phyloP scores from a whole-genome alignment of 2,797 vertebrate genomes.

The Euthynnus affinis region DNA sequence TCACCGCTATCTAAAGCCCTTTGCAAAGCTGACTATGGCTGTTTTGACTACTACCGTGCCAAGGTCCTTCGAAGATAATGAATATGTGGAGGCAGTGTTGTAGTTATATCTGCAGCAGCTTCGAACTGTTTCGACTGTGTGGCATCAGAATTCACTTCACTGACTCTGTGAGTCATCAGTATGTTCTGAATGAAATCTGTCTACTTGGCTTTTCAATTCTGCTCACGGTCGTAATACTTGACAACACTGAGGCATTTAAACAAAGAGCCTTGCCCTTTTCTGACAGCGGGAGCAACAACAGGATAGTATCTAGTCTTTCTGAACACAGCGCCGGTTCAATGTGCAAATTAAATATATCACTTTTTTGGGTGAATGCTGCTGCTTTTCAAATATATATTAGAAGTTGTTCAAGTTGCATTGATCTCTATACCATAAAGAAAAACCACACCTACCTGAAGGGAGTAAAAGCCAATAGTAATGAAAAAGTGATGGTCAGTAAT shows the following conservation, averaged over 20 bases:
- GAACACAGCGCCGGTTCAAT: conserved; percentile 32
- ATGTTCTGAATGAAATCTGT: conserved; percentile 65
- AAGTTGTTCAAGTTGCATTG: conserved; percentile 6
- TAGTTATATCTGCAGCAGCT: conserved; percentile 46
- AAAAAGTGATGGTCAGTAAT: conserved; percentile 62
- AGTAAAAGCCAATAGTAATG: conserved; percentile 22
- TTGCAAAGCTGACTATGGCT: conserved; percentile 5
- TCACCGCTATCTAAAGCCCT: conserved; percentile 22
- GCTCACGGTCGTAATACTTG: conserved; percentile 61
- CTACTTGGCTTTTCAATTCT: conserved; percentile 63
- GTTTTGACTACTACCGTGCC: conserved; percentile 33
- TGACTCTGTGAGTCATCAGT: conserved; percentile 62
- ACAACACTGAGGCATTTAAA: conserved; percentile 65
- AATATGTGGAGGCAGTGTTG: conserved; percentile 34
- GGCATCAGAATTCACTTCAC: conserved; percentile 57
- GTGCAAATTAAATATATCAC: conserved; percentile 45
- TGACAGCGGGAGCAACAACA: conserved; percentile 61
- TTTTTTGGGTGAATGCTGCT: conserved; percentile 5
- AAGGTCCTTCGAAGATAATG: conserved; percentile 47
- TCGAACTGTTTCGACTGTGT: conserved; percentile 50
- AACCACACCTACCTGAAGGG: conserved; percentile 25
- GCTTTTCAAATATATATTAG: conserved; percentile 19
- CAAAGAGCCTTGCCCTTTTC: conserved; percentile 55
- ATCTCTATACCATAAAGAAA: not conserved
- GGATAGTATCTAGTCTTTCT: conserved; percentile 40